Base-by-base conservation (phyloP, 2,113 vertebrate species). In the Oncorhynchus keta region DNA sequence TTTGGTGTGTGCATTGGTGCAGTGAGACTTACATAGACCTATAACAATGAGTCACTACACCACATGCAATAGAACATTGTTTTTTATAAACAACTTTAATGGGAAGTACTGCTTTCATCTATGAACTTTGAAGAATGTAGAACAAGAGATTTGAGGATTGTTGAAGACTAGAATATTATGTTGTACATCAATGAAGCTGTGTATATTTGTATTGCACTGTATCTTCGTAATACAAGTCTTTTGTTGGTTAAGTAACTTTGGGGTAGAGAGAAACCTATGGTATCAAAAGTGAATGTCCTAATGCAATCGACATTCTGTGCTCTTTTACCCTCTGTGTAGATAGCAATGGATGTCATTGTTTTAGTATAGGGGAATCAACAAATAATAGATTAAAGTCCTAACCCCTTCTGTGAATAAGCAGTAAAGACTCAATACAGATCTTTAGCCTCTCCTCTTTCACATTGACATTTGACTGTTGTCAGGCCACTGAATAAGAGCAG, bases 321-420 rank as follows among this genome's bases (percentile, higher is more conserved):
- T 67, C 28, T 67, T 67, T 67, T 67, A 26, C 65, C 55, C 26
- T 67, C 28, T 67, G 65, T 67, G 65, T 67, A 45, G 39, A 45
- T 6, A 26, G 14, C 55, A 57, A 20, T 28, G 65, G 65, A 24
- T 67, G 65, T 32, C 12, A 14, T 67, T 67, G 7, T 28, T 67
- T 16, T 12, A 26, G 64, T 30, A 28, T 66, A 28, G 26, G 28
- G 4, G 13, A 26, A 26, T 32, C 26, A 67, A 67, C 28, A 67
- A 45, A 45, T 30, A 3, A 67, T 67, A 30, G 22, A 32, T 67
- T 67, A 26, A 67, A 14, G 65, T 14, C 26, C 26, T 16, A 16
- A 67, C 2, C 65, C 65, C 55, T 26, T 66, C 14, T 24, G 65
- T 66, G 24, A 66, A 26, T 14, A 11, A 66, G 26, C 28, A 66